Base-by-base conservation (phyloP, 2,797 vertebrate genomes). In the Protonibea diacanthus region DNA sequence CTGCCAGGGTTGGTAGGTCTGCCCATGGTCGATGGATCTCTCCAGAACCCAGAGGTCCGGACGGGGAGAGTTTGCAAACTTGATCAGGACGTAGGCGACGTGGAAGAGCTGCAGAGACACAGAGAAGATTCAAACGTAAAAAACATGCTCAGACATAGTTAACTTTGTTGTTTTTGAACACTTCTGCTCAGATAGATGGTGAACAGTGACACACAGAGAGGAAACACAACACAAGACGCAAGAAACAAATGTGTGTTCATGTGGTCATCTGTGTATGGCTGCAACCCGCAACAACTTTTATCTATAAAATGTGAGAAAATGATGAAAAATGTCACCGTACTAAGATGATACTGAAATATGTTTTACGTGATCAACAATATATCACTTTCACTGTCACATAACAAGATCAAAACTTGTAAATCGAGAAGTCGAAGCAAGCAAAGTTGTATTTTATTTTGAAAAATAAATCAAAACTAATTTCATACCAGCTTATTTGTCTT, bases 41-140 rank as follows among this genome's bases (percentile, higher is more conserved):
- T 99, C 98, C 86, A 99, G 93, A 58, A 99, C 98, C 98, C 98
- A 99, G 27, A 99, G 96, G 88, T 99, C 98, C 0, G 98, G 98
- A 56, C 98, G 96, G 9, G 98, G 98, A 17, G 98, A 97, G 90
- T 99, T 99, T 66, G 98, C 98, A 6, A 99, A 99, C 90, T 99
- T 99, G 86, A 99, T 96, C 78, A 99, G 93, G 27, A 99, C 98
- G 0, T 99, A 99, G 0, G 98, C 98, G 45, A 99, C 98, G 0
- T 99, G 98, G 93, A 98, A 99, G 38, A 99, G 96, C 98, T 99
- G 96, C 1, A n/a, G 82, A 79, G 62, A 86, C 23, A 83, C 11
- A 75, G 2, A 78, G 15, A 61, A 6, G 20, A 33, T 2, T 38
- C 20, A 52, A 33, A 33, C 3, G 2, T 74, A 23, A 47, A 40